Evolutionary conservation across 2,113 vertebrate species (phyloP).

Genomic region (Hirundichthys speculiger): DNA sequence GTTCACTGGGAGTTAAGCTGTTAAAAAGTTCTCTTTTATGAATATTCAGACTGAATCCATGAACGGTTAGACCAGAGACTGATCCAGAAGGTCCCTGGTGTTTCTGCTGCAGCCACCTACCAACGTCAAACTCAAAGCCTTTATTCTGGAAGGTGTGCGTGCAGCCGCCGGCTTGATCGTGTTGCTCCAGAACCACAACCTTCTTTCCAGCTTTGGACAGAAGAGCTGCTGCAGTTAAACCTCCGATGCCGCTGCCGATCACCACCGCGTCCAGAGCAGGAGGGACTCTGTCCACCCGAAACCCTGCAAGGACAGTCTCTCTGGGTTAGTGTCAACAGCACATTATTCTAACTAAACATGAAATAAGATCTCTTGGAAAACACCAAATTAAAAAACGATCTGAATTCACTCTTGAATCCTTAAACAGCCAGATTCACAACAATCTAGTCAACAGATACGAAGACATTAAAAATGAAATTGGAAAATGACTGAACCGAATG

Average conservation of each 20-base stretch:
- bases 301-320: slow-evolving; percentile 59
- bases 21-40: too few species aligned
- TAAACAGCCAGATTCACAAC: too few species aligned
- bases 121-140: slow-evolving; percentile 86
- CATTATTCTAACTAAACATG: too few species aligned
- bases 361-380: too few species aligned
- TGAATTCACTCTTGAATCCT: too few species aligned
- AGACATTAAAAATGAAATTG: too few species aligned
- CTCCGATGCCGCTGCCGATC: slow-evolving; percentile 86
- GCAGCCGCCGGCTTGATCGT: slow-evolving; percentile 84
- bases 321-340: not conserved
- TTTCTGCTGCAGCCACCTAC: slow-evolving; percentile 63
- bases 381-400: too few species aligned
- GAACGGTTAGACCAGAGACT: not conserved
- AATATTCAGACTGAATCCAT: too few species aligned
- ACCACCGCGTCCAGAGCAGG: slow-evolving; percentile 80
- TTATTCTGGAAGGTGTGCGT: slow-evolving; percentile 85
- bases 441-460: too few species aligned
- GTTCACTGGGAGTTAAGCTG: too few species aligned
- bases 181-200: slow-evolving; percentile 86
- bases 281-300: slow-evolving; percentile 73
- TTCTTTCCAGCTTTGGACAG: slow-evolving; percentile 81
- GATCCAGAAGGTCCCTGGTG: not conserved
- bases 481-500: too few species aligned
- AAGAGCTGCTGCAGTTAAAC: slow-evolving; percentile 76